Evolutionary conservation across 1,140 invertebrate genomes (phyloP).

Genomic region (Caenorhabditis inopinata): DNA sequence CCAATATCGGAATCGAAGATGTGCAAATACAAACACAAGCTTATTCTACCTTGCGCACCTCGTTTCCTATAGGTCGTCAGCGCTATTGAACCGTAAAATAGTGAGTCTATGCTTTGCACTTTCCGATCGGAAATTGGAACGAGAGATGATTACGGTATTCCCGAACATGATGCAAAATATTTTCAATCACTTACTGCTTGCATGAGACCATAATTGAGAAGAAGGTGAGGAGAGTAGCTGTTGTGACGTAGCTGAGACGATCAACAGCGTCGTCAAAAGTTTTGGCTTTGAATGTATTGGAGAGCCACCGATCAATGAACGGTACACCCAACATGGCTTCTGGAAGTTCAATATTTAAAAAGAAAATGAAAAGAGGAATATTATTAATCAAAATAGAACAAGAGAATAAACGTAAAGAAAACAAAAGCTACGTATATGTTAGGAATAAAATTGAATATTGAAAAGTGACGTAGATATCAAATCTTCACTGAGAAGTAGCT

Average conservation of each 20-base stretch:
- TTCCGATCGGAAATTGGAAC: not conserved
- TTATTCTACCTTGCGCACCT: conserved; percentile 23
- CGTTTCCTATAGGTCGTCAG: not conserved
- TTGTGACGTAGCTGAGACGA: conserved; percentile 57
- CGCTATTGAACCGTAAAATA: not conserved
- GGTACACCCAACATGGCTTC: conserved; percentile 63
- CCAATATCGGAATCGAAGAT: not conserved
- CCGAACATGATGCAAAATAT: not conserved
- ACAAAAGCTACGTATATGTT: not conserved
- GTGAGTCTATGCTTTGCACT: not conserved
- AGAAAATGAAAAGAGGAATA: too few relatives aligned
- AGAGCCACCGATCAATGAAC: conserved; percentile 61
- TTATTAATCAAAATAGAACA: not conserved
- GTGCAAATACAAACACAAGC: conserved; percentile 23
- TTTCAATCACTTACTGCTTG: conserved; percentile 58
- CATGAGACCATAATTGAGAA: conserved; percentile 66
- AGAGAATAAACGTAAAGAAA: not conserved
- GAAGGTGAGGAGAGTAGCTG: conserved; percentile 59
- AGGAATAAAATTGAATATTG: not conserved
- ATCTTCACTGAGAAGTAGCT: not conserved
- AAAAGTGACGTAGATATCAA: not conserved
- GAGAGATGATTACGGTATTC: not conserved
- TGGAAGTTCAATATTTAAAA: not conserved
- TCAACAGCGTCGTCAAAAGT: conserved; percentile 64
- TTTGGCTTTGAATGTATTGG: conserved; percentile 61